phyloP scores from a whole-genome alignment of 1,140 invertebrate genomes.

The Trachelipus rathkii region DNA sequence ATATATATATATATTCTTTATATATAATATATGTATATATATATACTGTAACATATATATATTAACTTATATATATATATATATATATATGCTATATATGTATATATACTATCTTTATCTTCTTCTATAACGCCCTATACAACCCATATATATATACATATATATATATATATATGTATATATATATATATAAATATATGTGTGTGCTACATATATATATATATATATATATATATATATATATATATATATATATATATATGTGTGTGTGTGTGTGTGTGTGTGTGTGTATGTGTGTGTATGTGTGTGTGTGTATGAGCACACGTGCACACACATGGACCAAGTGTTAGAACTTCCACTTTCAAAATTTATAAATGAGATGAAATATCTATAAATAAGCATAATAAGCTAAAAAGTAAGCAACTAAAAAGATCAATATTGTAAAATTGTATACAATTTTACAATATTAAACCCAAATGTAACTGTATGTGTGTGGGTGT shows the following conservation, averaged over 20 bases:
- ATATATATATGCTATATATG: neutral
- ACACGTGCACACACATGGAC: too few species aligned
- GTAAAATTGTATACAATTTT: neutral
- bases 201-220: neutral
- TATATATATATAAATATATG: constrained; percentile 7
- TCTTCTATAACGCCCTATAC: too few species aligned
- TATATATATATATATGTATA: constrained; percentile 21
- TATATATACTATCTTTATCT: too few species aligned
- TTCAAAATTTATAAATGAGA: too few species aligned
- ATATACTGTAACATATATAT: neutral
- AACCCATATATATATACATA: constrained; percentile 22
- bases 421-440: neutral
- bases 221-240: neutral
- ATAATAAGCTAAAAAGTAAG: too few species aligned
- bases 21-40: neutral
- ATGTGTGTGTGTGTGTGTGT: too few species aligned
- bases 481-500: too few species aligned
- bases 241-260: neutral
- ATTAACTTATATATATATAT: neutral
- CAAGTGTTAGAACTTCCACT: too few species aligned
- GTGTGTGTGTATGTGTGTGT: too few species aligned
- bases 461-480: too few species aligned
- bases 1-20: constrained; percentile 13
- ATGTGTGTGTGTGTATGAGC: too few species aligned
- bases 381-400: too few species aligned